Conservation (phyloP, 2,113 vertebrate genomes). For the Chaetodon auriga region DNA sequence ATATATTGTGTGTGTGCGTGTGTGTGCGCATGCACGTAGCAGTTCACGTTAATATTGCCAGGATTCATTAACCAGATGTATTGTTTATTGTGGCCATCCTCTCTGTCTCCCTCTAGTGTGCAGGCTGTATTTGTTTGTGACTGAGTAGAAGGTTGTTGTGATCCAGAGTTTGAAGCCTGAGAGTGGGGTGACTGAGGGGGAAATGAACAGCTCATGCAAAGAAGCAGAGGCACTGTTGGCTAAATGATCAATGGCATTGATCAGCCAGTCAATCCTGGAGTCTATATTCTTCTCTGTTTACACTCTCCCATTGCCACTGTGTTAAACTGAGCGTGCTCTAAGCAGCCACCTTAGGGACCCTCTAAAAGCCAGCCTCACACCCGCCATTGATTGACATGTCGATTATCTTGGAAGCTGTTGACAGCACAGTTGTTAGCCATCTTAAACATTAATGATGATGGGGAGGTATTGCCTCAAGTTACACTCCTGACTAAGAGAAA, state of each 20-base stretch:
- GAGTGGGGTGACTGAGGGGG: slow-evolving; percentile 55
- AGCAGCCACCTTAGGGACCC: slow-evolving; percentile 80
- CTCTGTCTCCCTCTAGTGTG: slow-evolving; percentile 86
- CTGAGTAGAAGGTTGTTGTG: slow-evolving; percentile 66
- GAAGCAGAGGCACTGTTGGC: slow-evolving; percentile 69
- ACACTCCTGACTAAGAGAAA: slow-evolving; percentile 32
- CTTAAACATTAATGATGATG: slow-evolving; percentile 79
- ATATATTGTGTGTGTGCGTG: background rate
- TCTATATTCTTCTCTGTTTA: slow-evolving; percentile 85
- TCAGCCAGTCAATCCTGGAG: slow-evolving; percentile 80
- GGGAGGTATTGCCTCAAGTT: slow-evolving; percentile 45
- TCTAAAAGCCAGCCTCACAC: slow-evolving; percentile 81
- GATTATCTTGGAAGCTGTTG: slow-evolving; percentile 83
- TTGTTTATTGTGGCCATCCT: slow-evolving; percentile 43
- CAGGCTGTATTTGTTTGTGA: slow-evolving; percentile 64
- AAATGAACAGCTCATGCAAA: slow-evolving; percentile 64
- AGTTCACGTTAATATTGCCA: background rate
- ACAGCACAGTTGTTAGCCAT: slow-evolving; percentile 79
- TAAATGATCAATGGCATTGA: slow-evolving; percentile 86
- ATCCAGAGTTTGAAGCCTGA: slow-evolving; percentile 61
- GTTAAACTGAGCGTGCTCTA: slow-evolving; percentile 84
- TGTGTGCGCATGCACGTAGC: background rate
- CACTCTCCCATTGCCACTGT: slow-evolving; percentile 76
- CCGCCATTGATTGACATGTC: slow-evolving; percentile 84
- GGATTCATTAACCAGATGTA: background rate